phyloP scores from a whole-genome alignment of 2,113 vertebrate genomes.

The Mobula hypostoma region DNA sequence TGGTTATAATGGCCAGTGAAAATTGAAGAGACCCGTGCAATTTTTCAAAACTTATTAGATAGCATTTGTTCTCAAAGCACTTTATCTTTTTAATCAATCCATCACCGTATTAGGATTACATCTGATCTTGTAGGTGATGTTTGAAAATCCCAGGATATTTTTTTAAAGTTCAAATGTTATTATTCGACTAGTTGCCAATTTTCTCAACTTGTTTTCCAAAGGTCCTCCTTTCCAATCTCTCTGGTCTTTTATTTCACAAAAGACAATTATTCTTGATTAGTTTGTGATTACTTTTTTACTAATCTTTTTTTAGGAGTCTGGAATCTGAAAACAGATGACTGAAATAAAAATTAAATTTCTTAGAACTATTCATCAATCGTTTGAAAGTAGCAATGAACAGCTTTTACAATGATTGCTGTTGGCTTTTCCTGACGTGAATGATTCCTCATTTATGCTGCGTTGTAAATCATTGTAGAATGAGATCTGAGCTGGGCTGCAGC shows the following conservation, averaged over 20 bases:
- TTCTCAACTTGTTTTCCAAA: neutral
- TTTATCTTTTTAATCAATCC: neutral
- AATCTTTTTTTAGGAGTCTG: neutral
- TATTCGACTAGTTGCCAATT: neutral
- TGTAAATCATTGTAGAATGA: neutral
- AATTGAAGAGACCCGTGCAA: neutral
- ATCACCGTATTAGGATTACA: neutral
- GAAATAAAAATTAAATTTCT: neutral
- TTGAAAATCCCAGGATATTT: neutral
- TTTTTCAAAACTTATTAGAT: neutral
- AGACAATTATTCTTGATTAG: neutral
- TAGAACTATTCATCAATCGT: neutral
- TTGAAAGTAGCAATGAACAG: neutral
- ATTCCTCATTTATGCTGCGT: neutral
- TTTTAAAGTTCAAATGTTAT: neutral
- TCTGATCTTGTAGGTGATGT: neutral
- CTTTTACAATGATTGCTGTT: neutral
- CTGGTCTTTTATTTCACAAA: neutral
- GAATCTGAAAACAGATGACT: neutral
- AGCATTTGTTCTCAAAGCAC: neutral
- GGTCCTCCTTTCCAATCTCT: neutral
- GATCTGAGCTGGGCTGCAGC: neutral
- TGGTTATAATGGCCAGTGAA: neutral
- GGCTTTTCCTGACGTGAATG: neutral
- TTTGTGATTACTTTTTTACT: neutral